Evolutionary conservation across 1,140 invertebrate genomes (phyloP).

Genomic region (Drosophila paulistorum): DNA sequence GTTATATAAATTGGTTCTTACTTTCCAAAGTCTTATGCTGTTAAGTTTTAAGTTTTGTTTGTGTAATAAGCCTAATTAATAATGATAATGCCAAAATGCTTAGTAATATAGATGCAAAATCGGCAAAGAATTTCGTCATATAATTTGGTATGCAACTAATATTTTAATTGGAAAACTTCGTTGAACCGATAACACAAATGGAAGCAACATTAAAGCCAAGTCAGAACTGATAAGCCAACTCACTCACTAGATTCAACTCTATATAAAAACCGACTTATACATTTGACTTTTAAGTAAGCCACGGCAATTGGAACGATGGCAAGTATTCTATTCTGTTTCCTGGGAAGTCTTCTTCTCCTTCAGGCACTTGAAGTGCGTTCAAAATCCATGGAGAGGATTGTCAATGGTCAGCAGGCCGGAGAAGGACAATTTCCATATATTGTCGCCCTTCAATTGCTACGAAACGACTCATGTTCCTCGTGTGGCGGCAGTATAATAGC

Average conservation of each 20-base stretch:
- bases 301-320: too few relatives aligned
- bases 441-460: not conserved
- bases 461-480: too few relatives aligned
- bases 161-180: slow-evolving; percentile 1
- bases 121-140: slow-evolving; percentile 27
- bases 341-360: not conserved
- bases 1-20: too few relatives aligned
- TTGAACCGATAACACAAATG: not conserved
- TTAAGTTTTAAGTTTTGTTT: too few relatives aligned
- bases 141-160: not conserved
- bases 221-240: not conserved
- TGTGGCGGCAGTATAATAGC: slow-evolving; percentile 10
- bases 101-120: too few relatives aligned
- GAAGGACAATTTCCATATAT: slow-evolving; percentile 12
- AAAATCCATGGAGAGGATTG: not conserved
- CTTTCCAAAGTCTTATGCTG: too few relatives aligned
- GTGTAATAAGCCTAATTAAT: too few relatives aligned
- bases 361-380: not conserved
- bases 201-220: not conserved
- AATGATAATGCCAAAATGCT: too few relatives aligned
- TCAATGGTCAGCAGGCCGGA: not conserved
- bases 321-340: not conserved
- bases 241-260: not conserved
- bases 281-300: too few relatives aligned
- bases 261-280: not conserved